Percentiles rank a stretch among this genome's conserved stretches.
phyloP scores from a whole-genome alignment of 2,113 vertebrate species.

The Rhodinocichla rosea region DNA sequence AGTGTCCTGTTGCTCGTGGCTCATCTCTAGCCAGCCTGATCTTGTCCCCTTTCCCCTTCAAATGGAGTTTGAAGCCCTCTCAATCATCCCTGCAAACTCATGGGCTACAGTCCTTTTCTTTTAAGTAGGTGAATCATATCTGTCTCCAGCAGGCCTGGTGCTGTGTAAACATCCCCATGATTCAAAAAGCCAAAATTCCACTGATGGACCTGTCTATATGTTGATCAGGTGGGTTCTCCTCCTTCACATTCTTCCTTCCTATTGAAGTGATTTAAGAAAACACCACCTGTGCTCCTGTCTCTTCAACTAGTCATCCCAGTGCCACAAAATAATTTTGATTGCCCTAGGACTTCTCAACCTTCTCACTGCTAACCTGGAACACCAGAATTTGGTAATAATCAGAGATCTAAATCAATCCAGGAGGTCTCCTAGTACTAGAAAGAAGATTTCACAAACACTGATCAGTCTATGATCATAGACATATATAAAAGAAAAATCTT shows the following conservation, averaged over 20 bases:
- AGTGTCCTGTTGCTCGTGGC: no score
- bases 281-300: not conserved
- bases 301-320: not conserved
- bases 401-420: not conserved
- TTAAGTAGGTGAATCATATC: not conserved
- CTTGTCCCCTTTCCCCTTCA: not conserved
- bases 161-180: accelerated
- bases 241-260: not conserved
- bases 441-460: not conserved
- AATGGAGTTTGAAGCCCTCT: not conserved
- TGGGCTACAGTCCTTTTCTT: not conserved
- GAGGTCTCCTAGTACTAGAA: not conserved
- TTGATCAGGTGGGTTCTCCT: not conserved
- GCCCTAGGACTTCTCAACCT: not conserved
- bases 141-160: no score
- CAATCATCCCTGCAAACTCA: not conserved
- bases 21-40: not conserved
- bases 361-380: not conserved
- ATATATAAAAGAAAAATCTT: not conserved
- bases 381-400: not conserved
- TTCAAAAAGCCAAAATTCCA: not conserved
- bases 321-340: not conserved
- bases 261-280: not conserved
- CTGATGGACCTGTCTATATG: accelerated
- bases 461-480: no score